Conservation (phyloP, 2,113 vertebrate genomes). For the Paraplagusia blochii region DNA sequence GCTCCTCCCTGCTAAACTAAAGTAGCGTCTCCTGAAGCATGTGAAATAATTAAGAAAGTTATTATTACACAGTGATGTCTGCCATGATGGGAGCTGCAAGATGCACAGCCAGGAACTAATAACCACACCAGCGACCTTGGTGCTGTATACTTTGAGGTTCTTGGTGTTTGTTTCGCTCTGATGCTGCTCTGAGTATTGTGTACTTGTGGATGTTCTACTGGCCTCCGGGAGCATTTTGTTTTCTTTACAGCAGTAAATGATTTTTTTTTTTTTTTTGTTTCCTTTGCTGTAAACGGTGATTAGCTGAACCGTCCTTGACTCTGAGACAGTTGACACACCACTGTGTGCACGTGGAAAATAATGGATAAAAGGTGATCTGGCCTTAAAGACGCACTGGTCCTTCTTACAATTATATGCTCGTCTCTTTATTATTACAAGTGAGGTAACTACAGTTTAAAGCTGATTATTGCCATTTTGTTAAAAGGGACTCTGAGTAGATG, state of each 20-base stretch:
- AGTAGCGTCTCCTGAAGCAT: background rate
- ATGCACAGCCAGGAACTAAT: constrained; percentile 1
- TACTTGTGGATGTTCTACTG: background rate
- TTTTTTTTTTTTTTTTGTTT: constrained; percentile 21
- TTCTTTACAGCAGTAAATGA: constrained; percentile 10
- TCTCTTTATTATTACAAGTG: constrained; percentile 13
- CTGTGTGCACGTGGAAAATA: constrained; percentile 14
- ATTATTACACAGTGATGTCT: constrained; percentile 7
- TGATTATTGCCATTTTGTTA: constrained; percentile 16
- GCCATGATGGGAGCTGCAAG: background rate
- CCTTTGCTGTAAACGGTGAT: constrained; percentile 10
- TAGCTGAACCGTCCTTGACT: constrained; percentile 25
- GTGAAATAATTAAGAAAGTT: background rate
- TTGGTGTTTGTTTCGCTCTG: constrained; percentile 4
- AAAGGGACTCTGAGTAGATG: background rate
- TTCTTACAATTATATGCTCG: constrained; percentile 20
- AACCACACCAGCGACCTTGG: constrained; percentile 17
- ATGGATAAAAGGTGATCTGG: constrained; percentile 13
- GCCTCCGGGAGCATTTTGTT: constrained; percentile 13
- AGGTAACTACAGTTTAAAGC: constrained; percentile 9
- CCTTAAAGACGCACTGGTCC: background rate
- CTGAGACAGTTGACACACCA: constrained; percentile 15
- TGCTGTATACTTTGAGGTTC: background rate
- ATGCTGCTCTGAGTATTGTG: constrained; percentile 3
- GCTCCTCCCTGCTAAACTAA: constrained; percentile 5